phyloP scores from a whole-genome alignment of 1,140 invertebrate species.

The Proctacanthus coquilletti region DNA sequence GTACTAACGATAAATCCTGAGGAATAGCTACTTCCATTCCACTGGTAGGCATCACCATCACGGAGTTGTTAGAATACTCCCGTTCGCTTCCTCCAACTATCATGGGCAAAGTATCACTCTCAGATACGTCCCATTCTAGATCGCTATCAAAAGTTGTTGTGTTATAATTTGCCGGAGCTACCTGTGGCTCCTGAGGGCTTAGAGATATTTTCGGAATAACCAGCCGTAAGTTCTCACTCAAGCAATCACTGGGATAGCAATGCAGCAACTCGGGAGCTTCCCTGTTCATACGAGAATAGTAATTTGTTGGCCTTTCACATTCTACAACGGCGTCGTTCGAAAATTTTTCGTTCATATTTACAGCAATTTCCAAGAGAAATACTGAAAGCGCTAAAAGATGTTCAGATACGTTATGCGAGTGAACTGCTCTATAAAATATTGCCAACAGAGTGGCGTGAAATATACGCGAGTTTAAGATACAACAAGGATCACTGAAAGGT shows the following conservation, averaged over 20 bases:
- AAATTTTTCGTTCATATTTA: constrained; percentile 41
- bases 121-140: constrained; percentile 43
- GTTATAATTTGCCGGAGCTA: constrained; percentile 32
- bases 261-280: constrained; percentile 42
- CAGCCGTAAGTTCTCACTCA: constrained; percentile 65
- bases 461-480: constrained; percentile 54
- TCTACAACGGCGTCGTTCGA: constrained; percentile 18
- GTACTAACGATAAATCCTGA: constrained; percentile 25
- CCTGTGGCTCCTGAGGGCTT: constrained; percentile 38
- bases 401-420: constrained; percentile 60
- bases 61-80: no score
- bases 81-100: constrained; percentile 13
- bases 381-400: constrained; percentile 71
- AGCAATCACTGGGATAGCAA: constrained; percentile 61
- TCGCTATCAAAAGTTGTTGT: constrained; percentile 32
- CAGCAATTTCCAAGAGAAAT: constrained; percentile 72
- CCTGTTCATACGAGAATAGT: constrained; percentile 14
- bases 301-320: constrained; percentile 12
- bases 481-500: constrained; percentile 55
- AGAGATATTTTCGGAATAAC: constrained; percentile 48
- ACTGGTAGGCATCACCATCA: no score
- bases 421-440: constrained; percentile 68
- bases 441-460: constrained; percentile 75
- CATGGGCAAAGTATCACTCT: constrained; percentile 28
- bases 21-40: constrained; percentile 29